phyloP scores from a whole-genome alignment of 2,113 vertebrate genomes.

The Corythaeola cristata region DNA sequence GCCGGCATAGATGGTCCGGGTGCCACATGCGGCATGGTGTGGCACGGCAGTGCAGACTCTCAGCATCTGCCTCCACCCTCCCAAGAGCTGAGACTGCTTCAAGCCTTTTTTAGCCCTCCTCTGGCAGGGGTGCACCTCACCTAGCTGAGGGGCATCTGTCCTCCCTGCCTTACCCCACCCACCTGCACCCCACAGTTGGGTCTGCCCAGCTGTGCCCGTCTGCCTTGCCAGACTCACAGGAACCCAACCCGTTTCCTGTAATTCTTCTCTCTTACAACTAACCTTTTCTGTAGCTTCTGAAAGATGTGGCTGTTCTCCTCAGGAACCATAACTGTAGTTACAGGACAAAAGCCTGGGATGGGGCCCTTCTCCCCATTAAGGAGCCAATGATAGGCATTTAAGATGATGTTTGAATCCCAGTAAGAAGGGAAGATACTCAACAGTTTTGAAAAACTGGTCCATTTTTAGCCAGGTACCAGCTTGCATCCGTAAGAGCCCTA shows the following conservation, averaged over 20 bases:
- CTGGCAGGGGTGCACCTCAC: background rate
- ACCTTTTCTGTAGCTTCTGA: background rate
- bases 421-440: background rate
- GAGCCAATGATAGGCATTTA: background rate
- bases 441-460: background rate
- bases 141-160: background rate
- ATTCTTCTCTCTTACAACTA: background rate
- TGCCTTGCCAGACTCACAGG: background rate
- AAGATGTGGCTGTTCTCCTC: background rate
- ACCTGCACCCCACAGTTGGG: background rate
- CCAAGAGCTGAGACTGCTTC: background rate
- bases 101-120: background rate
- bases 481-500: background rate
- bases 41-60: background rate
- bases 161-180: background rate
- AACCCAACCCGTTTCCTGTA: background rate
- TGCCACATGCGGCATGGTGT: accelerated
- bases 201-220: background rate
- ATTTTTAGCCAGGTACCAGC: background rate
- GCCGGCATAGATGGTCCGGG: background rate
- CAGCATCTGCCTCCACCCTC: background rate
- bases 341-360: background rate
- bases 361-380: background rate
- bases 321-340: background rate
- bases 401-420: background rate